A percentile compares a stretch with the other conserved stretches of the same genome.
phyloP scores from a whole-genome alignment of 2,797 vertebrate genomes.

The Selene dorsalis region DNA sequence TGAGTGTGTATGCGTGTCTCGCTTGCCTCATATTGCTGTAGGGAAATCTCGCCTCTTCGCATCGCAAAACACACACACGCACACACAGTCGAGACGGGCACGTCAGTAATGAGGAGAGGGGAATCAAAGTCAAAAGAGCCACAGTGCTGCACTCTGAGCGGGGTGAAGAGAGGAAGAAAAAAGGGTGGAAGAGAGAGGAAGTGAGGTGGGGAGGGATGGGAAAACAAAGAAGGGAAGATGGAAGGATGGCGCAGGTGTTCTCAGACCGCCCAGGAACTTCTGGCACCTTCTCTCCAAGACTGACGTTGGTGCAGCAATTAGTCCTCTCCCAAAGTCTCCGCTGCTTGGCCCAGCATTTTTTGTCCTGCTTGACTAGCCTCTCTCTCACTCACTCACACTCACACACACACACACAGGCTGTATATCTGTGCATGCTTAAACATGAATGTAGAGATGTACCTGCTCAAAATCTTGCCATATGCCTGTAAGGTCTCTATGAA shows the following conservation, averaged over 20 bases:
- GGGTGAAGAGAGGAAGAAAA: conserved; percentile 59
- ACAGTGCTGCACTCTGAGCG: conserved; percentile 64
- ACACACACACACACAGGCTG: conserved; percentile 20
- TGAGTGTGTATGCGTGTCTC: conserved; percentile 66
- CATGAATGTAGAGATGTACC: conserved; percentile 29
- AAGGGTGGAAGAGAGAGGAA: conserved; percentile 57
- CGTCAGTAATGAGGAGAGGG: conserved; percentile 81
- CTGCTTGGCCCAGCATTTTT: conserved; percentile 60
- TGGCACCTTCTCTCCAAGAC: conserved; percentile 77
- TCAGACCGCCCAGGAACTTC: conserved; percentile 75
- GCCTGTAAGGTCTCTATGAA: conserved; percentile 30
- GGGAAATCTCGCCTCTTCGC: conserved; percentile 70
- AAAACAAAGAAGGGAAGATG: conserved; percentile 58
- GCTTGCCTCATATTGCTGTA: conserved; percentile 64
- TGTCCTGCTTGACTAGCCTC: conserved; percentile 35
- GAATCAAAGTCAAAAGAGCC: conserved; percentile 79
- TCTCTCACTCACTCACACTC: conserved; percentile 17
- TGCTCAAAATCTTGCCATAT: conserved; percentile 18
- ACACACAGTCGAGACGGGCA: conserved; percentile 65
- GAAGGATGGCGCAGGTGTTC: conserved; percentile 75
- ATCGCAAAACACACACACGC: conserved; percentile 58
- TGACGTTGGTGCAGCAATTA: conserved; percentile 81
- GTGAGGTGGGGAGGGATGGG: conserved; percentile 58
- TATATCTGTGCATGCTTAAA: conserved; percentile 30
- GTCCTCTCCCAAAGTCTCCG: conserved; percentile 72